Percentiles rank a stretch among this genome's conserved stretches.
Evolutionary conservation across 2,797 vertebrate species (phyloP).

Genomic region (Notolabrus celidotus): DNA sequence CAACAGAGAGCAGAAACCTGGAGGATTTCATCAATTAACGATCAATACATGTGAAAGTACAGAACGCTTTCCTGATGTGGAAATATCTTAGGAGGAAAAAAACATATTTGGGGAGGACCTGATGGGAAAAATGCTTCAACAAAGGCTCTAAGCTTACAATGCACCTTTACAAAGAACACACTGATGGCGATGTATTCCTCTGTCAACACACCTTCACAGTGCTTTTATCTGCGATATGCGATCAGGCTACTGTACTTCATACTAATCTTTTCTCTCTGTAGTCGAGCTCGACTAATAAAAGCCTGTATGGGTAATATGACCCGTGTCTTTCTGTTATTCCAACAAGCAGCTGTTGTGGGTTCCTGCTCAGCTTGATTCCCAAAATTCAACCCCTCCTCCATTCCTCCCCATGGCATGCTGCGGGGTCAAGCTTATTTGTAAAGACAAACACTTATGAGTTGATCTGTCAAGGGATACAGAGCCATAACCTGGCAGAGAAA

Average conservation of each 20-base stretch:
- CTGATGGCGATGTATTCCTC: slow-evolving; percentile 23
- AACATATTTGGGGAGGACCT: background rate
- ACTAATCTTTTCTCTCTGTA: slow-evolving; percentile 64
- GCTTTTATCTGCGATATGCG: slow-evolving; percentile 60
- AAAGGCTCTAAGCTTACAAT: slow-evolving; percentile 9
- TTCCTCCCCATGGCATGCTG: slow-evolving; percentile 8
- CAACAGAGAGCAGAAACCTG: slow-evolving; percentile 32
- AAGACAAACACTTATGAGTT: slow-evolving; percentile 61
- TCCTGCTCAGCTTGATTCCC: slow-evolving; percentile 64
- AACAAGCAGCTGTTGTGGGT: slow-evolving; percentile 79
- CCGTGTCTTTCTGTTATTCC: slow-evolving; percentile 71
- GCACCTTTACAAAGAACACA: slow-evolving; percentile 25
- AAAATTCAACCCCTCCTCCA: slow-evolving; percentile 23
- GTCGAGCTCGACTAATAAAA: slow-evolving; percentile 72
- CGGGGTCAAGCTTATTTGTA: slow-evolving; percentile 52
- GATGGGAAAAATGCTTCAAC: slow-evolving; percentile 21
- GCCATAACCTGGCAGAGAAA: slow-evolving; percentile 51
- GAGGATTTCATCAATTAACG: slow-evolving; percentile 27
- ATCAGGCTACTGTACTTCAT: slow-evolving; percentile 59
- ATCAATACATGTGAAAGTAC: slow-evolving; percentile 10
- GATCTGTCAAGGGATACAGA: slow-evolving; percentile 51
- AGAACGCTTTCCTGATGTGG: background rate
- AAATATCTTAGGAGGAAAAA: background rate
- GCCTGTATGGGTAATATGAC: slow-evolving; percentile 72
- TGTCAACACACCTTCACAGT: slow-evolving; percentile 55